phyloP scores from a whole-genome alignment of 2,888 invertebrate species.

The Balanococcus diminutus region DNA sequence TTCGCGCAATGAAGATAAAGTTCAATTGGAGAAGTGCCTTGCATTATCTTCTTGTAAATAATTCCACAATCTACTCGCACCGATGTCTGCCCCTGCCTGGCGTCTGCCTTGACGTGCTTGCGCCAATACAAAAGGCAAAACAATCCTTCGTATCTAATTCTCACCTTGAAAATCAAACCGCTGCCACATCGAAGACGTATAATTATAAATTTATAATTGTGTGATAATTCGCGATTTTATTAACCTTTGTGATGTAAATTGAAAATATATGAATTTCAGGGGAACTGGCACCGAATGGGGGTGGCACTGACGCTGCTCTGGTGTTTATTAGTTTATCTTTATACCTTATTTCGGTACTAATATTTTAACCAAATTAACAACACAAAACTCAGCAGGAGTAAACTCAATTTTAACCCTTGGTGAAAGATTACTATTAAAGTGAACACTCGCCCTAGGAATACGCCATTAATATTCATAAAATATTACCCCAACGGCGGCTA shows the following conservation, averaged over 20 bases:
- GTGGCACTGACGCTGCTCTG: too few species aligned
- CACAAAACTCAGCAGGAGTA: slow-evolving; percentile 32
- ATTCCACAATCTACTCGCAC: background rate
- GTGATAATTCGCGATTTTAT: background rate
- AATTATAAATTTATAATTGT: too few species aligned
- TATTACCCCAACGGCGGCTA: slow-evolving; percentile 27
- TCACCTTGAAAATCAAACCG: too few species aligned
- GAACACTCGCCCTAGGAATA: slow-evolving; percentile 29
- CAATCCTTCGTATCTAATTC: too few species aligned
- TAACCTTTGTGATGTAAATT: background rate
- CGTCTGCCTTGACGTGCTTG: too few species aligned
- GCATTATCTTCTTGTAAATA: background rate
- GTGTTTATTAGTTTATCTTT: slow-evolving; percentile 26
- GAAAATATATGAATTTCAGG: slow-evolving; percentile 12
- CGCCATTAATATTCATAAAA: slow-evolving; percentile 39
- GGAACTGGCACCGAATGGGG: too few species aligned
- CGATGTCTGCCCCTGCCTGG: too few species aligned
- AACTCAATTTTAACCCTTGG: slow-evolving; percentile 19
- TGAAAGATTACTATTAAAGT: slow-evolving; percentile 13
- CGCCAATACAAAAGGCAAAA: too few species aligned
- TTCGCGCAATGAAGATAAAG: background rate
- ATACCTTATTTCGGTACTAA: slow-evolving; percentile 32
- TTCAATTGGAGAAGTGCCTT: background rate
- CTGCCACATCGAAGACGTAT: too few species aligned
- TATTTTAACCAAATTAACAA: slow-evolving; percentile 34